A percentile compares a stretch with the other conserved stretches of the same genome.
phyloP scores from a whole-genome alignment of 2,113 vertebrate species.

The Paracanthobrama guichenoti region DNA sequence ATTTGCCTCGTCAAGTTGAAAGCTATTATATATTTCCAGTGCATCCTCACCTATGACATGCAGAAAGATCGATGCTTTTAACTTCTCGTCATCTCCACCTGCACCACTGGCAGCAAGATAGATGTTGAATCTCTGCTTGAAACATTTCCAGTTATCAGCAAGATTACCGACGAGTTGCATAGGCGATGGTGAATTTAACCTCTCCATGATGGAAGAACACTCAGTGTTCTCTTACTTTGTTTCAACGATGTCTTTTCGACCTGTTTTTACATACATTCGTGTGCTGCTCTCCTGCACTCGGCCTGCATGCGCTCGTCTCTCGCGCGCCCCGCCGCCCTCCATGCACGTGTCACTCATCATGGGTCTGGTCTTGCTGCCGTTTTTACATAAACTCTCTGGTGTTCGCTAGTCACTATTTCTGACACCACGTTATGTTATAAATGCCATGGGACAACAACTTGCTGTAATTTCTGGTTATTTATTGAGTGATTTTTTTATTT shows the following conservation, averaged over 20 bases:
- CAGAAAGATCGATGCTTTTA: no score
- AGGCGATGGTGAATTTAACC: conserved; percentile 6
- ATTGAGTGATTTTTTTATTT: no score
- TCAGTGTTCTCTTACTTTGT: not conserved
- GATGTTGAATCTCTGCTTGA: conserved; percentile 44
- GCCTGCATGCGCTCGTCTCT: not conserved
- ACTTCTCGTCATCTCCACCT: conserved; percentile 10
- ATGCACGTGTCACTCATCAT: not conserved
- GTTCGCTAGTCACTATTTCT: no score
- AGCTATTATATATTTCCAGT: no score
- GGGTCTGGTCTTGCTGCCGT: not conserved
- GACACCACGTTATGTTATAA: no score
- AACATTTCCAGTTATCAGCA: conserved; percentile 46
- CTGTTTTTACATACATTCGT: not conserved
- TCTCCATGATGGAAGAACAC: not conserved
- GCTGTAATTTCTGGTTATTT: no score
- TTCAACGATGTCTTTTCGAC: not conserved
- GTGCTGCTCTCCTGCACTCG: not conserved
- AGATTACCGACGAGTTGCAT: conserved; percentile 40
- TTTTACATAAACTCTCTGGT: no score
- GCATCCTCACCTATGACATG: no score
- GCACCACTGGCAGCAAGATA: conserved; percentile 43
- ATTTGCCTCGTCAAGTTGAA: conserved; percentile 3
- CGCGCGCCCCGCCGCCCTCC: not conserved
- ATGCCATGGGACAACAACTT: no score